Evolutionary conservation across 2,797 vertebrate species (phyloP), one percentile per base, ranked within the genome.

Genomic region (Melanotaenia parkinsoni): DNA sequence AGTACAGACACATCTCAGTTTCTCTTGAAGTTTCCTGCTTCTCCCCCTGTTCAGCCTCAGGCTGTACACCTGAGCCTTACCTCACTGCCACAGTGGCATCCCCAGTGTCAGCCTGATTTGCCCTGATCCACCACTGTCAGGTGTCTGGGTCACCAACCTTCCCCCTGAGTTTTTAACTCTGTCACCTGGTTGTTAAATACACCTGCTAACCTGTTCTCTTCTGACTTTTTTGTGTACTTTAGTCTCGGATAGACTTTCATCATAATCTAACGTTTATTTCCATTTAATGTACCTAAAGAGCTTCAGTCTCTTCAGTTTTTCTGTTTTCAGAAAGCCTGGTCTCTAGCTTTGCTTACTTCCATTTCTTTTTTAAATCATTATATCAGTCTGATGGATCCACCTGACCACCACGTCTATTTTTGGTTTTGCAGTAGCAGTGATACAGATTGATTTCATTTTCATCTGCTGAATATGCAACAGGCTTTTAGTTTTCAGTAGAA

Each of bases 381-480:
- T 40, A 28, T 66, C 58, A 58, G 68, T 82, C 64, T 82, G 60
- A 63, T 80, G 64, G 67, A 63, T 79, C 67, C 76, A 72, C 67
- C 64, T 70, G 47, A 77, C 60, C n/a, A 8, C 58, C 20, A 3
- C 40, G 13, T 51, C 58, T 71, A 61, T 86, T 86, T 81, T 81
- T 83, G 65, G 56, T 57, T 62, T 11, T 80, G 63, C 28, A 51
- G 84, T 59, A 64, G 65, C 78, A 83, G 72, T 40, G 53, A 76
- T 72, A 58, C 54, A 72, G 63, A 79, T 30, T 28, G 70, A 11
- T 35, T 63, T 62, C 10, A 47, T 63, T 35, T 63, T 61, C 35
- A 68, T 73, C 56, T 79, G 63, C 67, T 89, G 74, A 81, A 71
- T 70, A 12, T 65, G 63, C 78, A 77, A 69, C 65, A 67, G 35